Conservation (phyloP, 2,888 invertebrate genomes). For the Leucoptera coffeella region DNA sequence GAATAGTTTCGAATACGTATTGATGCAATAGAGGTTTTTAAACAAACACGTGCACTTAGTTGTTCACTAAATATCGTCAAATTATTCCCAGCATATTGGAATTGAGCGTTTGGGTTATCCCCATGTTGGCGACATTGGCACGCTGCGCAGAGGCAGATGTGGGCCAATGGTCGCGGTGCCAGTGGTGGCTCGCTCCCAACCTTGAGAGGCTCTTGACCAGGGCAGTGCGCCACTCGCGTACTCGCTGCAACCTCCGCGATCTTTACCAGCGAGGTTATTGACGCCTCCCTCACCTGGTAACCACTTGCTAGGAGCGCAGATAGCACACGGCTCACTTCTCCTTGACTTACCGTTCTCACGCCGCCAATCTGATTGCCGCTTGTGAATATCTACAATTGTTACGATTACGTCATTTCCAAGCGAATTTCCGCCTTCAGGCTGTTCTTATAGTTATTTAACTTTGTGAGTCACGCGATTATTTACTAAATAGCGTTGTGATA, state of each 20-base stretch:
- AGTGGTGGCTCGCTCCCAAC: slow-evolving; percentile 47
- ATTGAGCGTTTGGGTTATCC: no score
- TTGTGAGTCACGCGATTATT: slow-evolving; percentile 43
- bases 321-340: slow-evolving; percentile 32
- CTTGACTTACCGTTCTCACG: slow-evolving; percentile 45
- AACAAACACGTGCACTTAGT: no score
- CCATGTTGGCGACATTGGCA: no score
- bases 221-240: slow-evolving; percentile 40
- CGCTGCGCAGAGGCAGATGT: slow-evolving; percentile 31
- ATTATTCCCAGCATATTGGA: no score
- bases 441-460: slow-evolving; percentile 38
- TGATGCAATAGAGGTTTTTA: no score
- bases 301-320: slow-evolving; percentile 8
- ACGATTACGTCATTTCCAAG: slow-evolving; percentile 46
- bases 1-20: no score
- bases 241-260: slow-evolving; percentile 52
- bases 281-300: slow-evolving; percentile 16
- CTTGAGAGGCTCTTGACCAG: slow-evolving; percentile 55
- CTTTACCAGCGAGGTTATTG: slow-evolving; percentile 49
- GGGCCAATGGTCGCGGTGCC: slow-evolving; percentile 36
- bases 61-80: no score
- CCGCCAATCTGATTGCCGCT: slow-evolving; percentile 35
- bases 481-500: no score
- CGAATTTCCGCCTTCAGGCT: slow-evolving; percentile 46
- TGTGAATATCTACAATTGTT: slow-evolving; percentile 44